Evolutionary conservation across 1,140 invertebrate genomes (phyloP).

Genomic region (Drosophila equinoxialis): DNA sequence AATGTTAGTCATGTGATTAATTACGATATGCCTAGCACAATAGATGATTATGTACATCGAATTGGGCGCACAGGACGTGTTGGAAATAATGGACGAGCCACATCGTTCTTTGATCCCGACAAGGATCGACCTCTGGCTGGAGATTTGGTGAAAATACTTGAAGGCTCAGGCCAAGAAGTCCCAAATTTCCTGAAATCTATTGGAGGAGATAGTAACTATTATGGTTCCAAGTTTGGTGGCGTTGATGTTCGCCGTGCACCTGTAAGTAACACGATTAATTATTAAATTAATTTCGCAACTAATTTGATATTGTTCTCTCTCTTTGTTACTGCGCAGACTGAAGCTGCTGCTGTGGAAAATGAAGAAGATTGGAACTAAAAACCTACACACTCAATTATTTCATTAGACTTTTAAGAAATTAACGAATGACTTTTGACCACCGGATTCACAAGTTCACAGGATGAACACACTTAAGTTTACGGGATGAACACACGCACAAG

Average conservation of each 20-base stretch:
- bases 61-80: slow-evolving; percentile 97
- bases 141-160: slow-evolving; percentile 89
- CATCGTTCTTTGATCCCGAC: slow-evolving; percentile 91
- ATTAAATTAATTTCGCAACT: too few species aligned
- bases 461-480: too few species aligned
- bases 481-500: too few species aligned
- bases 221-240: slow-evolving; percentile 83
- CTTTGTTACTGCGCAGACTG: slow-evolving; percentile 19
- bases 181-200: slow-evolving; percentile 86
- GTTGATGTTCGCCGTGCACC: slow-evolving; percentile 84
- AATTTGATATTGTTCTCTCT: not conserved
- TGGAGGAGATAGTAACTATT: slow-evolving; percentile 72
- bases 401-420: not conserved
- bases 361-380: slow-evolving; percentile 54
- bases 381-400: not conserved
- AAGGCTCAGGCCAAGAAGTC: slow-evolving; percentile 86
- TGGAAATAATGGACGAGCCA: slow-evolving; percentile 94
- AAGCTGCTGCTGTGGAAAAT: slow-evolving; percentile 23
- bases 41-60: slow-evolving; percentile 97
- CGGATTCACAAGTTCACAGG: too few species aligned
- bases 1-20: slow-evolving; percentile 95
- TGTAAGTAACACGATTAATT: slow-evolving; percentile 32
- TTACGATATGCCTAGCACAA: slow-evolving; percentile 92
- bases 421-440: not conserved
- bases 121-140: slow-evolving; percentile 86